These are phyloP conservation scores for Prunella himalayana DNA, from an alignment of 2,113 vertebrate genomes.

Conservation along the genomic window DNA sequence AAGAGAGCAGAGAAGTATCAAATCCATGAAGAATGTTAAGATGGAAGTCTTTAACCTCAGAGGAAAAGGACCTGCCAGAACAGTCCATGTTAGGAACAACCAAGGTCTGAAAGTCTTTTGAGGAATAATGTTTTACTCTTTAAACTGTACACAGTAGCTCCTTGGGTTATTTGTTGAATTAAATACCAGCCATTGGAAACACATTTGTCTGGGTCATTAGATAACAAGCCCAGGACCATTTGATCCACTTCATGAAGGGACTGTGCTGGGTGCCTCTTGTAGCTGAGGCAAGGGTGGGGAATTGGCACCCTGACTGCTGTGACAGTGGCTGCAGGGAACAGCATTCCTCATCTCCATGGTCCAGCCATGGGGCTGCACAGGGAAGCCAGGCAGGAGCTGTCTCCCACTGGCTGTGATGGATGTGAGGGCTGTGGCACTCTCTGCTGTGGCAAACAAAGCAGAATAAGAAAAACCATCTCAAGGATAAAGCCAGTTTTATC, in stretches of 20 bases:
- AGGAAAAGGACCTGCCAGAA: background rate
- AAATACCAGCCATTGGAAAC: background rate
- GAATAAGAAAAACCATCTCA: background rate
- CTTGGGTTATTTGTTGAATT: background rate
- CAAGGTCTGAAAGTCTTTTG: background rate
- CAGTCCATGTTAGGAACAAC: background rate
- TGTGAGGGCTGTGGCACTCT: background rate
- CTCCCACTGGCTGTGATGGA: background rate
- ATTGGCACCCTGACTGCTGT: background rate
- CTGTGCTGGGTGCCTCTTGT: background rate
- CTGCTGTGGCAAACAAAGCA: background rate
- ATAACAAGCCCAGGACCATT: background rate
- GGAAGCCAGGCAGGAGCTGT: background rate
- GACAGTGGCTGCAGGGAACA: fast-evolving
- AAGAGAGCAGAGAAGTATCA: background rate
- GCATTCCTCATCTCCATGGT: background rate
- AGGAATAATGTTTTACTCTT: background rate
- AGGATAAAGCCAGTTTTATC: background rate
- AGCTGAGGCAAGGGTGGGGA: background rate
- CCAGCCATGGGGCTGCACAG: fast-evolving
- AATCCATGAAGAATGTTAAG: background rate
- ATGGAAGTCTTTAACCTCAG: background rate
- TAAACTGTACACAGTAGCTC: background rate
- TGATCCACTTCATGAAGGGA: background rate
- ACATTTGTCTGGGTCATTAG: background rate